phyloP scores from a whole-genome alignment of 2,888 invertebrate species.

The Drosophila maculinotata region DNA sequence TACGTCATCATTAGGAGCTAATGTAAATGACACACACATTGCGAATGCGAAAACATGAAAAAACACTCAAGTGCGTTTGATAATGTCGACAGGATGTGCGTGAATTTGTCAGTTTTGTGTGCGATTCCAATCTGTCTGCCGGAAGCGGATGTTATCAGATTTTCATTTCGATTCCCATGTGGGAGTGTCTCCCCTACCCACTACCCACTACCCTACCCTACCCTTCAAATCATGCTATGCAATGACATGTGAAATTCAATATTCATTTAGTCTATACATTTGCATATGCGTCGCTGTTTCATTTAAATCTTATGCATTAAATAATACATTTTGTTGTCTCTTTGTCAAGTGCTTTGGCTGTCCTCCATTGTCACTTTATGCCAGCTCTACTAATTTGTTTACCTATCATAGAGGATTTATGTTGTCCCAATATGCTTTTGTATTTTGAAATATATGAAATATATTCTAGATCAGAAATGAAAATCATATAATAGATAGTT shows the following conservation, averaged over 20 bases:
- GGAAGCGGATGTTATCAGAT: slow-evolving; percentile 54
- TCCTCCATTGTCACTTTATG: no score
- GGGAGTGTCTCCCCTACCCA: neutral
- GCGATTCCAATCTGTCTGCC: slow-evolving; percentile 7
- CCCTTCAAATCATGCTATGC: slow-evolving; percentile 30
- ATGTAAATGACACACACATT: slow-evolving; percentile 49
- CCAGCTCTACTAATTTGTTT: no score
- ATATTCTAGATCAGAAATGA: no score
- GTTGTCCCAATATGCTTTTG: no score
- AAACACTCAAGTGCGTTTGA: slow-evolving; percentile 63
- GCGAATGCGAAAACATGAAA: slow-evolving; percentile 60
- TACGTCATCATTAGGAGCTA: slow-evolving; percentile 43
- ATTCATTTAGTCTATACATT: slow-evolving; percentile 5
- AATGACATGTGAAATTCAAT: slow-evolving; percentile 37
- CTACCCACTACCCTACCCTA: neutral
- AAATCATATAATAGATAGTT: no score
- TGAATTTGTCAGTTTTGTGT: slow-evolving; percentile 45
- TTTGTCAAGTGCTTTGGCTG: neutral
- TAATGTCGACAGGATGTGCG: slow-evolving; percentile 52
- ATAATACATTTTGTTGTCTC: neutral
- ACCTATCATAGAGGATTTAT: no score
- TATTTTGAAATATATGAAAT: no score
- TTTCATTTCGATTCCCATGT: slow-evolving; percentile 36
- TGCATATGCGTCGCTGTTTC: neutral
- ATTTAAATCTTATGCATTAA: slow-evolving; percentile 6